Evolutionary conservation across 2,797 vertebrate species (phyloP).

Genomic region (Loris lydekkerianus): DNA sequence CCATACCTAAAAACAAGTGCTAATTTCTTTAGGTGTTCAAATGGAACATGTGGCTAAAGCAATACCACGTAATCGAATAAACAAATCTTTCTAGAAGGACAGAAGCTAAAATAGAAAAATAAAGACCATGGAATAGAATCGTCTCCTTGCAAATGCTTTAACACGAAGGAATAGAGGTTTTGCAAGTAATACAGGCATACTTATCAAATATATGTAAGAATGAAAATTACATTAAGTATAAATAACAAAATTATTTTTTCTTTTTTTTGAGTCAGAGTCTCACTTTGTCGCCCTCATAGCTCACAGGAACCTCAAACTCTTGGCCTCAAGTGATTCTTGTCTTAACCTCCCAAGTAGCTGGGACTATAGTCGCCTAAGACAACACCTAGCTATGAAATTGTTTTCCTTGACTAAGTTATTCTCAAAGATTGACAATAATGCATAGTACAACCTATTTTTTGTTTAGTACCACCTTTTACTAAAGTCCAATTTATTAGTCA

Average conservation of each 20-base stretch:
- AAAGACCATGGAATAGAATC: not conserved
- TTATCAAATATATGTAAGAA: slow-evolving; percentile 34
- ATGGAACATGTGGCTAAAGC: not conserved
- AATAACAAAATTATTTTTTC: not conserved
- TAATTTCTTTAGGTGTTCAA: slow-evolving; percentile 19
- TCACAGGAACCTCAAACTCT: not conserved
- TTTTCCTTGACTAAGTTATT: slow-evolving; percentile 30
- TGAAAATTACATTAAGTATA: slow-evolving; percentile 22
- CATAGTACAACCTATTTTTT: not conserved
- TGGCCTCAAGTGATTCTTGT: no score
- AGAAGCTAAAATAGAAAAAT: slow-evolving; percentile 1
- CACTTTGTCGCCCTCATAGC: not conserved
- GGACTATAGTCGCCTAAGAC: no score
- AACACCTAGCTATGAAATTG: not conserved
- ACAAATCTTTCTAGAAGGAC: not conserved
- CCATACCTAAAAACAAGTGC: slow-evolving; percentile 15
- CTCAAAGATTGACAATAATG: not conserved
- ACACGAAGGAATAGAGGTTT: not conserved
- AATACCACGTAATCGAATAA: slow-evolving; percentile 48
- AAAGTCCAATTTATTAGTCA: not conserved
- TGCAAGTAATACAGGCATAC: not conserved
- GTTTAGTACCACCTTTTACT: not conserved
- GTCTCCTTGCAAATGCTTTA: slow-evolving; percentile 1
- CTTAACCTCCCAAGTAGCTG: no score
- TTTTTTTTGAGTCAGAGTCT: not conserved